Conservation (phyloP, 2,888 invertebrate genomes). For the Microctonus brassicae region DNA sequence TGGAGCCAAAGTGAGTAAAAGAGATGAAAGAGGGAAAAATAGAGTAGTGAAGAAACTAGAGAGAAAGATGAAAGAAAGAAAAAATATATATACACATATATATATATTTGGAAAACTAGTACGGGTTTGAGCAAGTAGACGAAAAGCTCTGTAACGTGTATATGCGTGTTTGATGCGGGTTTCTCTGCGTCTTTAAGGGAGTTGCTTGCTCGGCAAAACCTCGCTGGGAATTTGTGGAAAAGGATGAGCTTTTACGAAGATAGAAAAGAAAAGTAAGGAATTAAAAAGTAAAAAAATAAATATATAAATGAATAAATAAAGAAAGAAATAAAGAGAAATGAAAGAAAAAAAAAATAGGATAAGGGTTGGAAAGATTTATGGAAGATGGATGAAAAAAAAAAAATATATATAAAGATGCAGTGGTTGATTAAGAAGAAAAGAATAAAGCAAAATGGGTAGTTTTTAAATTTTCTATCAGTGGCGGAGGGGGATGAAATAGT, state of each 20-base stretch:
- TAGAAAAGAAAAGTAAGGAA: constrained; percentile 11
- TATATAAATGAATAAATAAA: neutral
- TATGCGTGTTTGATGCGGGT: constrained; percentile 35
- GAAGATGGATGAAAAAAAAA: neutral
- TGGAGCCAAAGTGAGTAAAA: constrained; percentile 5
- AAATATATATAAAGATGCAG: neutral
- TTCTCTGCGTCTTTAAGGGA: constrained; percentile 18
- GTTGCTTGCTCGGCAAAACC: constrained; percentile 39
- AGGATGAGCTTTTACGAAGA: constrained; percentile 16
- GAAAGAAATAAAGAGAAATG: neutral
- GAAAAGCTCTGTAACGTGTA: constrained; percentile 23
- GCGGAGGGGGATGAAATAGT: neutral
- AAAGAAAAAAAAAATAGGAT: neutral
- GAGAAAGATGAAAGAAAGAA: neutral
- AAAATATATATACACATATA: constrained; percentile 4
- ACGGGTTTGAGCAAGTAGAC: constrained; percentile 29
- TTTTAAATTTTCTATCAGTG: neutral
- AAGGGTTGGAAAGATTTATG: neutral
- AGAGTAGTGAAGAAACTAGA: neutral
- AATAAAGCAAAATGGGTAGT: constrained; percentile 20
- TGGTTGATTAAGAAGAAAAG: neutral
- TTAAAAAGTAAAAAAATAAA: constrained; percentile 27
- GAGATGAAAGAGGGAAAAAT: neutral
- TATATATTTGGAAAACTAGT: neutral
- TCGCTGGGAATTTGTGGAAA: constrained; percentile 17